A percentile compares a stretch with the other conserved stretches of the same genome.
These are phyloP conservation scores for Sycophila sp. DNA, from an alignment of 1,140 invertebrate genomes.

Conservation along the genomic window DNA sequence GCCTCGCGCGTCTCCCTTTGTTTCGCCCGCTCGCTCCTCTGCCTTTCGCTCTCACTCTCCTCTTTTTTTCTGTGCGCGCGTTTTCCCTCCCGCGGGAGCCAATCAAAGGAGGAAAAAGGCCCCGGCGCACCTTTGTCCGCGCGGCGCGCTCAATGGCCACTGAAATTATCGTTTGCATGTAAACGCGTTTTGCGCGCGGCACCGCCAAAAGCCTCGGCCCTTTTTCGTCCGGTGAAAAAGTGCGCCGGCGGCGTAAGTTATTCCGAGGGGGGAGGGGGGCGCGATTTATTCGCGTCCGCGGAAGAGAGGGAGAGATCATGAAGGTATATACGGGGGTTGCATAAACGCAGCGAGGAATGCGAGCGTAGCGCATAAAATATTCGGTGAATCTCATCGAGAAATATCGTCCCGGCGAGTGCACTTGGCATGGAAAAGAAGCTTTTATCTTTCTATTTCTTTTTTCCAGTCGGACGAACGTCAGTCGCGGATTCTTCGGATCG, in stretches of 20 bases:
- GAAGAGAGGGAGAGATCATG: not conserved
- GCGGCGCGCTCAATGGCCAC: no score
- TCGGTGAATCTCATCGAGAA: not conserved
- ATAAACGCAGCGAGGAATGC: not conserved
- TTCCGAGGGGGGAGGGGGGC: not conserved
- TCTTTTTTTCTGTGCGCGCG: not conserved
- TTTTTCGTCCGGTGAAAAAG: not conserved
- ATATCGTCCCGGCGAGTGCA: no score
- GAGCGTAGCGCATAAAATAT: not conserved
- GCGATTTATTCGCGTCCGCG: conserved; percentile 14
- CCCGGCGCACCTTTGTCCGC: no score
- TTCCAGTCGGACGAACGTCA: no score
- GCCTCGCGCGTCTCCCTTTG: not conserved
- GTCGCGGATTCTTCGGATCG: no score
- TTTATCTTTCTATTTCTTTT: no score
- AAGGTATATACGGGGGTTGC: not conserved
- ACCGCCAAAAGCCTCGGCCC: no score
- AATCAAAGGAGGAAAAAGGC: not conserved
- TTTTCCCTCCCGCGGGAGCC: not conserved
- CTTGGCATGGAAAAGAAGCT: no score
- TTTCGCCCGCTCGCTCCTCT: not conserved
- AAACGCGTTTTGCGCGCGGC: no score
- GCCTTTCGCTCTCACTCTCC: not conserved
- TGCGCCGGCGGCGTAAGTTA: not conserved
- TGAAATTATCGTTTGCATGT: no score